These are phyloP conservation scores for Calameuta pallipes DNA, from an alignment of 2,888 invertebrate genomes.

Conservation along the genomic window DNA sequence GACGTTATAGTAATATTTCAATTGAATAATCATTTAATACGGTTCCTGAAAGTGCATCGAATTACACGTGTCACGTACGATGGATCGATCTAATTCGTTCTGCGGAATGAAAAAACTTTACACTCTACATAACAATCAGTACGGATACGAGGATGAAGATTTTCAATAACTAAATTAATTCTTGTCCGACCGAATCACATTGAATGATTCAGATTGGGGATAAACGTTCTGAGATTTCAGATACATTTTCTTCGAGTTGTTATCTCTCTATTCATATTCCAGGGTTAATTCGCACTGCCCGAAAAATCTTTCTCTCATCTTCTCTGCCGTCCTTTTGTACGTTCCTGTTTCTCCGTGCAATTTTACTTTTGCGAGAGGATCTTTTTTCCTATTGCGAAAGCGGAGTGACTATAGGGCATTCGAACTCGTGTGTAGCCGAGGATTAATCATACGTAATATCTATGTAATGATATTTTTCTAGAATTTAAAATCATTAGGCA, in stretches of 20 bases:
- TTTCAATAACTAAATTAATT: neutral
- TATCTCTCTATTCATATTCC: slow-evolving; percentile 17
- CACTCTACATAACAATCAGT: neutral
- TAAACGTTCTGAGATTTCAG: neutral
- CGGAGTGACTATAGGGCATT: neutral
- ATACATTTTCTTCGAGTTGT: neutral
- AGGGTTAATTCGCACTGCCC: slow-evolving; percentile 41
- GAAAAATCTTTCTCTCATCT: slow-evolving; percentile 20
- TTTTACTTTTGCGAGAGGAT: neutral
- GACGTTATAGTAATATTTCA: neutral
- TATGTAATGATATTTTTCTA: neutral
- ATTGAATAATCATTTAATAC: neutral
- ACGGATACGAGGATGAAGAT: neutral
- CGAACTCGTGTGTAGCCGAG: neutral
- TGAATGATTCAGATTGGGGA: neutral
- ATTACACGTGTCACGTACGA: neutral
- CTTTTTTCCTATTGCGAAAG: neutral
- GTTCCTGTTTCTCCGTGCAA: neutral
- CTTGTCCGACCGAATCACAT: neutral
- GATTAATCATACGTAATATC: neutral
- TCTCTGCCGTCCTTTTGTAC: neutral
- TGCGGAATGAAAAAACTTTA: neutral
- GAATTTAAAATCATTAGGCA: neutral
- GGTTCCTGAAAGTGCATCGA: neutral
- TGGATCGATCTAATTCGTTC: neutral